Conservation (phyloP, 2,888 invertebrate genomes). For the Elysia crispata region DNA sequence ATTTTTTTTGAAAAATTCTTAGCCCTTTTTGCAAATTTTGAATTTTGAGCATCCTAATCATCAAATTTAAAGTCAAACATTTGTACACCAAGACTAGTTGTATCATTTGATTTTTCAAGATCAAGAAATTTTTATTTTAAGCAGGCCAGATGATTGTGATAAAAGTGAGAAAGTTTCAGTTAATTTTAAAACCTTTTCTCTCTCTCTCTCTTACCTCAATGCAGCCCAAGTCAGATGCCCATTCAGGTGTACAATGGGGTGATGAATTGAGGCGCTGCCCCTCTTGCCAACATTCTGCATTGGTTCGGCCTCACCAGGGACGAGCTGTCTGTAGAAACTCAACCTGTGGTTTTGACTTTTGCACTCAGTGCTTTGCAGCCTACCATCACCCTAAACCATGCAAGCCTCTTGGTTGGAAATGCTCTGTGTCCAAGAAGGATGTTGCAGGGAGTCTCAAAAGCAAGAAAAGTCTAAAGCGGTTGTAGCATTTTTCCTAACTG, state of each 20-base stretch:
- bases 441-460: slow-evolving; percentile 63
- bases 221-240: too few species aligned
- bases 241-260: slow-evolving; percentile 58
- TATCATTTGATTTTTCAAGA: too few species aligned
- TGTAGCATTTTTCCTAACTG: slow-evolving; percentile 48
- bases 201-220: too few species aligned
- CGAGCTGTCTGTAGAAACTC: slow-evolving; percentile 61
- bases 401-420: slow-evolving; percentile 54
- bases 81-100: too few species aligned
- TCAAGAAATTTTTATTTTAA: too few species aligned
- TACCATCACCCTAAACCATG: slow-evolving; percentile 64
- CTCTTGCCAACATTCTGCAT: slow-evolving; percentile 61
- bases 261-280: slow-evolving; percentile 65
- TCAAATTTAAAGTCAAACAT: too few species aligned
- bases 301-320: slow-evolving; percentile 60
- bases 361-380: slow-evolving; percentile 60
- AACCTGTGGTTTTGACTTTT: slow-evolving; percentile 64
- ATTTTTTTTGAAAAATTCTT: too few species aligned
- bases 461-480: slow-evolving; percentile 61
- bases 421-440: slow-evolving; percentile 53
- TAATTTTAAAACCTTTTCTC: too few species aligned
- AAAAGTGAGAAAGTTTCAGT: too few species aligned
- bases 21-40: too few species aligned
- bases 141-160: too few species aligned
- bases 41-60: too few species aligned